Percentiles rank a stretch among this genome's conserved stretches.
Conservation (phyloP, 2,113 vertebrate genomes). For the Campylorhamphus procurvoides region DNA sequence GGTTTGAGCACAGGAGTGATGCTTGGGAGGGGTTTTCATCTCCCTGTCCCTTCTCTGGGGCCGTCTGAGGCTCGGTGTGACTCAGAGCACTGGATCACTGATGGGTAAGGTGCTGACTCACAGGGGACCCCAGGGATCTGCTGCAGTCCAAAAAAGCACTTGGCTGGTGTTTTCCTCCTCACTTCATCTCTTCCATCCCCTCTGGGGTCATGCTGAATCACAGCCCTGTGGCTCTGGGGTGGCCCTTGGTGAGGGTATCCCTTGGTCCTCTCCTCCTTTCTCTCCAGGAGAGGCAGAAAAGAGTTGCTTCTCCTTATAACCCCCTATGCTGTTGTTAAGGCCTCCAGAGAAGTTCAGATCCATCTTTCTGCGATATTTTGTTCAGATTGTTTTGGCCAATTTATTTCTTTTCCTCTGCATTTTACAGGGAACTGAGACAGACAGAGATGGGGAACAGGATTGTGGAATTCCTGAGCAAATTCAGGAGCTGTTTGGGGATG, state of each 20-base stretch:
- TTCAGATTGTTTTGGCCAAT: not conserved
- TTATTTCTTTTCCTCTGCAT: not conserved
- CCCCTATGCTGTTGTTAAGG: not conserved
- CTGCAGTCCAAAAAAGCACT: not conserved
- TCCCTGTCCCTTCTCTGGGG: not conserved
- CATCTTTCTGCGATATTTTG: not conserved
- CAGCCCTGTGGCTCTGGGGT: rapidly evolving
- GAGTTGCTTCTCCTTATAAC: not conserved
- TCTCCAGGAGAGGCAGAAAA: not conserved
- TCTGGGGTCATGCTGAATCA: not conserved
- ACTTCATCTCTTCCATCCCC: not conserved
- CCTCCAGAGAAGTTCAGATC: not conserved
- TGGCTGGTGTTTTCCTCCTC: not conserved
- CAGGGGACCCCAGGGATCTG: not conserved
- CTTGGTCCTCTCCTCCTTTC: not conserved
- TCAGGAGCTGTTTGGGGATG: not conserved
- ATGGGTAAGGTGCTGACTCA: not conserved
- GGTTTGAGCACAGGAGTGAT: not conserved
- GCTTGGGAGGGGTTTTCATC: not conserved
- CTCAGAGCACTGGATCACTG: rapidly evolving
- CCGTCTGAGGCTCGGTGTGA: rapidly evolving
- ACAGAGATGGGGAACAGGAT: not conserved
- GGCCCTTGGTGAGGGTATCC: rapidly evolving
- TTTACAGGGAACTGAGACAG: not conserved
- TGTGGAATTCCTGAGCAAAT: not conserved